Percentiles rank a stretch among this genome's conserved stretches.
These are phyloP conservation scores for Cantharis flavilabris DNA, from an alignment of 2,888 invertebrate genomes.

Conservation along the genomic window DNA sequence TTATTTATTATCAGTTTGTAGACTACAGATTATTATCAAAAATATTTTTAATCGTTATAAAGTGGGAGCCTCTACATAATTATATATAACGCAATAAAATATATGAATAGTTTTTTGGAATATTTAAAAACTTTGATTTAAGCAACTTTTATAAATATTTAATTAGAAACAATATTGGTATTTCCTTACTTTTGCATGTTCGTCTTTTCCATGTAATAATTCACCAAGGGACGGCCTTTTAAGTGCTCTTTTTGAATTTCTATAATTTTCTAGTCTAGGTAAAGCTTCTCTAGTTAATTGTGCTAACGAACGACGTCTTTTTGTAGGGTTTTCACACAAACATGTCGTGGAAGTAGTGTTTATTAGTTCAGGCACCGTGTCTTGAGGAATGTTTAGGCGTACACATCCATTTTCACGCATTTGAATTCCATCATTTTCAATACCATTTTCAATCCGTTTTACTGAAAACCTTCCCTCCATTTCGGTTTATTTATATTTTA, in stretches of 20 bases:
- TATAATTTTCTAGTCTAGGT: conserved; percentile 82
- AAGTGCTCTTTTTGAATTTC: conserved; percentile 73
- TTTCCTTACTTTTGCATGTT: conserved; percentile 55
- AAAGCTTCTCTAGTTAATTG: conserved; percentile 78
- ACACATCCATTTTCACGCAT: conserved; percentile 44
- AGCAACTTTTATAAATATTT: neutral
- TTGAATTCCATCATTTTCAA: conserved; percentile 48
- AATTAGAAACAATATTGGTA: neutral
- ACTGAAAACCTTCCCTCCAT: conserved; percentile 44
- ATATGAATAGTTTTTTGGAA: neutral
- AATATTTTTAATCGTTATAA: neutral
- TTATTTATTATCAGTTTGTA: neutral
- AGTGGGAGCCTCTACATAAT: neutral
- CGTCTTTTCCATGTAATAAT: conserved; percentile 75
- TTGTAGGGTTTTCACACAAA: conserved; percentile 38
- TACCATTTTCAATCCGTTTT: conserved; percentile 33
- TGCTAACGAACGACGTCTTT: conserved; percentile 63
- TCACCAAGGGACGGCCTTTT: conserved; percentile 86
- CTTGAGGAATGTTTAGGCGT: conserved; percentile 21
- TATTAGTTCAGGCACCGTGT: conserved; percentile 37
- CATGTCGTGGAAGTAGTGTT: conserved; percentile 41
- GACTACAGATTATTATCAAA: neutral
- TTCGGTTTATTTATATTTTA: neutral
- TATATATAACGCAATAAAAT: neutral
- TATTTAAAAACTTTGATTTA: neutral